Conservation (phyloP, 2,797 vertebrate genomes). For the Oreortyx pictus region DNA sequence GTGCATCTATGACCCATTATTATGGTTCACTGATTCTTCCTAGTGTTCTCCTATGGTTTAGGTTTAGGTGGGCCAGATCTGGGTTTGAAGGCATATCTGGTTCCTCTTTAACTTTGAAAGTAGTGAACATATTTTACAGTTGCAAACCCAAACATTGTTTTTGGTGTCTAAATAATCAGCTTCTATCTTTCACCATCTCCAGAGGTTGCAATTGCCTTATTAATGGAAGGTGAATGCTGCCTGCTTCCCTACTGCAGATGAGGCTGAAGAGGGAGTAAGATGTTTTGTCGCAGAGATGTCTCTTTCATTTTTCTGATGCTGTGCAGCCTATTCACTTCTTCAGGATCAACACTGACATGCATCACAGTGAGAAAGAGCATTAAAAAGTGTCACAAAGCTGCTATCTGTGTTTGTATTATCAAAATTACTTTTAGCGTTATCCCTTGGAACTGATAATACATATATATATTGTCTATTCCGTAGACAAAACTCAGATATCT, state of each 20-base stretch:
- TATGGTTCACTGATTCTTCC: neutral
- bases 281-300: neutral
- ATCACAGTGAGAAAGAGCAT: neutral
- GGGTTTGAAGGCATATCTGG: neutral
- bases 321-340: neutral
- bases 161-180: neutral
- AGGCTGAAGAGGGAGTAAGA: too few relatives aligned
- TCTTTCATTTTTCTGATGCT: neutral
- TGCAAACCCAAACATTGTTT: neutral
- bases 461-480: neutral
- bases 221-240: neutral
- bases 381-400: neutral
- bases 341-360: neutral
- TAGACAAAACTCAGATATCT: neutral
- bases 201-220: neutral
- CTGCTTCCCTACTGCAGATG: neutral
- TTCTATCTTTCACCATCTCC: neutral
- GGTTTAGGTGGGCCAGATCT: neutral
- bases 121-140: neutral
- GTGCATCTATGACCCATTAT: neutral
- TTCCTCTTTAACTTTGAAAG: neutral
- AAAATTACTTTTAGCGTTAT: neutral
- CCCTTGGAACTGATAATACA: neutral
- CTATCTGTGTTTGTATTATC: neutral
- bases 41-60: neutral